Conservation (phyloP, 2,797 vertebrate species). For the Liasis olivaceus region DNA sequence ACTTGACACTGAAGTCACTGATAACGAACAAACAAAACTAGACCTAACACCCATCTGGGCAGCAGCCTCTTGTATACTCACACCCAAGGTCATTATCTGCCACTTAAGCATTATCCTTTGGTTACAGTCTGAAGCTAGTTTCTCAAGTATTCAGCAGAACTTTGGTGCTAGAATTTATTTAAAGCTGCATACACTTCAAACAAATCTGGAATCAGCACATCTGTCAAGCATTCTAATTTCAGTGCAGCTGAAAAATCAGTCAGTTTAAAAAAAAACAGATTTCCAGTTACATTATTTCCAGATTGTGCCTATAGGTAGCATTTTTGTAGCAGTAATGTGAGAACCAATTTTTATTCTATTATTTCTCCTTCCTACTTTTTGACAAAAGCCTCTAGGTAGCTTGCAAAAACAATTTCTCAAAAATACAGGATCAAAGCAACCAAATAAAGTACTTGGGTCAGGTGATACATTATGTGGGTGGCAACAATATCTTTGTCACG, state of each 20-base stretch:
- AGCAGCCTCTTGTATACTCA: conserved; percentile 24
- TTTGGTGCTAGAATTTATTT: not conserved
- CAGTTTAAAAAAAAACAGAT: not conserved
- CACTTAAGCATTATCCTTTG: conserved; percentile 22
- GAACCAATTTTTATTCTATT: not conserved
- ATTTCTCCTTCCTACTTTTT: not conserved
- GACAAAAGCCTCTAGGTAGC: not conserved
- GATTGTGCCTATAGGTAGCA: not conserved
- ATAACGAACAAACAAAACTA: conserved; percentile 31
- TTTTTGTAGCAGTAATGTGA: not conserved
- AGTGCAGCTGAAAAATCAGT: not conserved
- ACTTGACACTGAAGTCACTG: conserved; percentile 22
- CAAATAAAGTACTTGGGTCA: not conserved
- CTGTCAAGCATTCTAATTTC: not conserved
- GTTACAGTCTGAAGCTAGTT: conserved; percentile 3
- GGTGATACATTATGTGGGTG: not conserved
- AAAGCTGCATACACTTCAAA: not conserved
- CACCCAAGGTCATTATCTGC: conserved; percentile 29
- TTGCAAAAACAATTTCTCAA: not conserved
- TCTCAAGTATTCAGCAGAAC: not conserved
- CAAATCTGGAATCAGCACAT: conserved; percentile 5
- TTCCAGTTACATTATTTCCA: not conserved
- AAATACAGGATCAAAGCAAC: not conserved
- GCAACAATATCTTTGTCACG: not conserved
- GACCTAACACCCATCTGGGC: not conserved